Evolutionary conservation across 2,797 vertebrate genomes (phyloP).

Genomic region (Crenichthys baileyi): DNA sequence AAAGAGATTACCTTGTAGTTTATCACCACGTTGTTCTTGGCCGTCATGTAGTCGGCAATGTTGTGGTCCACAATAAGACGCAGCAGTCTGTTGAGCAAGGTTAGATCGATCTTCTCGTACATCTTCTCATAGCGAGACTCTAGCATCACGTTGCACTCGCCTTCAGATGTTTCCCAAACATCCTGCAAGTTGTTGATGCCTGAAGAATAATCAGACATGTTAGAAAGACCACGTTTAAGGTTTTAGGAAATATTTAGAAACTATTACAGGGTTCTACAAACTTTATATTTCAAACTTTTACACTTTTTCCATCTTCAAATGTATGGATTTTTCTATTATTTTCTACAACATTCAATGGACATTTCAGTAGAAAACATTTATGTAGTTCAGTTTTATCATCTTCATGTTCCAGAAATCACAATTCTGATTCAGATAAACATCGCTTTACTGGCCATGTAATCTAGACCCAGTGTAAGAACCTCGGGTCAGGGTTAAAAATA

Average conservation of each 20-base stretch:
- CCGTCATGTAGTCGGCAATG: conserved; percentile 99
- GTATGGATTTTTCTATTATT: neutral
- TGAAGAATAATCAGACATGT: conserved; percentile 53
- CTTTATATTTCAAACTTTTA: neutral
- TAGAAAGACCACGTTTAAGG: neutral
- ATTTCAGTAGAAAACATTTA: neutral
- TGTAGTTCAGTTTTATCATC: neutral
- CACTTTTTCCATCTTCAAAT: neutral
- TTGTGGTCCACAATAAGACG: conserved; percentile 99
- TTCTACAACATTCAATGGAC: neutral
- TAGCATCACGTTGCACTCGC: conserved; percentile 99
- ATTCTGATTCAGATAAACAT: too few relatives aligned
- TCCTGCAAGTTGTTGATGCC: conserved; percentile 99
- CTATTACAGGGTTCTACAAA: neutral
- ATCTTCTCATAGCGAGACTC: conserved; percentile 99
- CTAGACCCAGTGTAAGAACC: neutral
- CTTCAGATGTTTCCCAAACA: conserved; percentile 97
- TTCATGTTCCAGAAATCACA: neutral
- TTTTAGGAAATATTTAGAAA: neutral
- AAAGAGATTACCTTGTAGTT: conserved; percentile 91
- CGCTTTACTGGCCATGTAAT: neutral
- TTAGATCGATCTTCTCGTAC: conserved; percentile 99
- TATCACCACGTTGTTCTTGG: conserved; percentile 99
- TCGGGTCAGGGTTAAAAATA: neutral
- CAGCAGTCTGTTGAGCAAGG: conserved; percentile 94